These are phyloP conservation scores for Morphnarchus princeps DNA, from an alignment of 2,113 vertebrate genomes.

Conservation along the genomic window DNA sequence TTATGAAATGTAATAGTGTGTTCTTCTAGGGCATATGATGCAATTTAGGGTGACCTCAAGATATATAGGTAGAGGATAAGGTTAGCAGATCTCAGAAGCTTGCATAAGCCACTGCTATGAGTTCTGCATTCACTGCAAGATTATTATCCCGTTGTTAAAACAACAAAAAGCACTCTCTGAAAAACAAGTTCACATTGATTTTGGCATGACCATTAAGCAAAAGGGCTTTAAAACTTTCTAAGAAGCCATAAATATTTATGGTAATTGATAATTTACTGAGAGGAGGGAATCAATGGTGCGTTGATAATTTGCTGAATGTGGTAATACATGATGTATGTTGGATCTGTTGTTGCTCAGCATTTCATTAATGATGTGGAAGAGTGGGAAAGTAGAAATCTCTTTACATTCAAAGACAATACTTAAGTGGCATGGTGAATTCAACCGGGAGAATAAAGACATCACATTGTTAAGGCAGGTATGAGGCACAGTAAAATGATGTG, in stretches of 20 bases:
- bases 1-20: neutral
- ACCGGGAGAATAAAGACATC: neutral
- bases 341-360: neutral
- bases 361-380: neutral
- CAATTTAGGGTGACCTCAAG: neutral
- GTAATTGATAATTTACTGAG: neutral
- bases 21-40: neutral
- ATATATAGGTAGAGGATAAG: neutral
- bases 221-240: neutral
- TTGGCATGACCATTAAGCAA: neutral
- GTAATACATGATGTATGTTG: neutral
- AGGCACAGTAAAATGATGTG: neutral
- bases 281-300: neutral
- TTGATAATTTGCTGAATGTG: neutral
- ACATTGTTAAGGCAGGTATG: neutral
- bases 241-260: neutral
- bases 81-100: neutral
- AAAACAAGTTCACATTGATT: neutral
- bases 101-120: neutral
- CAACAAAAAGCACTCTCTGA: neutral
- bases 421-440: neutral
- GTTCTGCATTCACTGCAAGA: neutral
- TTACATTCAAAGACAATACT: neutral
- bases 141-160: neutral
- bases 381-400: neutral